Percentiles rank a stretch among this genome's conserved stretches.
These are phyloP conservation scores for Ormyrus pomaceus DNA, from an alignment of 2,888 invertebrate species.

Conservation along the genomic window DNA sequence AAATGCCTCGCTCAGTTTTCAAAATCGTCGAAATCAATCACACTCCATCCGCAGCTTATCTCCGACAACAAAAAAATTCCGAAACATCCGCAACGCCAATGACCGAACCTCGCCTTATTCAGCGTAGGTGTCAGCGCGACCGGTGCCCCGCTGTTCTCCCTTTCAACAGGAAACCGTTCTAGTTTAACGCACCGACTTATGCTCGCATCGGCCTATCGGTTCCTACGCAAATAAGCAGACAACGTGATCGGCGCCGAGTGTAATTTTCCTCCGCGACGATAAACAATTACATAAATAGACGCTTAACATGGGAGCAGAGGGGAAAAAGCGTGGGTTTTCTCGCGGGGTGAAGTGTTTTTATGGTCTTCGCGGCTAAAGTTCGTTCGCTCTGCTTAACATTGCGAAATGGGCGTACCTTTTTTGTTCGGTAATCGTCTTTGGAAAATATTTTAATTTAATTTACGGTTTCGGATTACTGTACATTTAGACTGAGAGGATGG, in stretches of 20 bases:
- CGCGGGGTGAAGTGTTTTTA: slow-evolving; percentile 7
- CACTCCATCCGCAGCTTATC: too few species aligned
- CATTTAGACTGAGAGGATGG: too few species aligned
- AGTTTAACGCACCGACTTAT: slow-evolving; percentile 16
- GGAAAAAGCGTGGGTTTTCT: slow-evolving; percentile 14
- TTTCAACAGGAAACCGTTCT: slow-evolving; percentile 48
- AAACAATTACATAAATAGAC: slow-evolving; percentile 46
- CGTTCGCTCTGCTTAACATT: not conserved
- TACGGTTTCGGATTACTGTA: too few species aligned
- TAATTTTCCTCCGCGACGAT: slow-evolving; percentile 21
- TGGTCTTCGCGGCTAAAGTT: not conserved
- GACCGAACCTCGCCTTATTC: slow-evolving; percentile 26
- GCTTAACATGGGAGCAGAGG: not conserved
- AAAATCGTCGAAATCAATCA: too few species aligned
- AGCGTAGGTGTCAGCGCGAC: not conserved
- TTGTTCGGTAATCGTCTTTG: not conserved
- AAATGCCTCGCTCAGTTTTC: too few species aligned
- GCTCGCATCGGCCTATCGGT: slow-evolving; percentile 17
- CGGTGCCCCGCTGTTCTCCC: slow-evolving; percentile 18
- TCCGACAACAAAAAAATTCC: too few species aligned
- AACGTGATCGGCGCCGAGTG: slow-evolving; percentile 23
- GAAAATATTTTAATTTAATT: not conserved
- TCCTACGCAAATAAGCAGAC: slow-evolving; percentile 45
- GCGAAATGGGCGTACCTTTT: not conserved
- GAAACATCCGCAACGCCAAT: too few species aligned